phyloP scores from a whole-genome alignment of 2,888 invertebrate genomes.

The Creontiades dilutus region DNA sequence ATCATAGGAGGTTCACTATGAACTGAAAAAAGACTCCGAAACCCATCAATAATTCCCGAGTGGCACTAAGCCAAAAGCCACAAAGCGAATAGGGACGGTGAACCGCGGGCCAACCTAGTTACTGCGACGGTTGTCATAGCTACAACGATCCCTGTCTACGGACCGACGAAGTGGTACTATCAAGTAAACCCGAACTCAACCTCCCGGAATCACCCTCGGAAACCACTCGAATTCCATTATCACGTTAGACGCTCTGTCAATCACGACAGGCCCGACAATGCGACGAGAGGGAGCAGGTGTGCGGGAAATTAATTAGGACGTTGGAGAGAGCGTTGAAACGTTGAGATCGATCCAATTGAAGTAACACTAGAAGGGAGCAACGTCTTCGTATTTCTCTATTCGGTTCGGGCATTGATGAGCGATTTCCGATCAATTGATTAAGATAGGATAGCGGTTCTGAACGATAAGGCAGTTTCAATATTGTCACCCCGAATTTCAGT shows the following conservation, averaged over 20 bases:
- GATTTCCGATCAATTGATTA: no score
- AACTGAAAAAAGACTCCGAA: conserved; percentile 3
- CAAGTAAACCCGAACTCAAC: neutral
- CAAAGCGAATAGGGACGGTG: conserved; percentile 20
- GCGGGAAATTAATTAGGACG: conserved; percentile 23
- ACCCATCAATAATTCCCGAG: conserved; percentile 47
- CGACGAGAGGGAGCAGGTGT: neutral
- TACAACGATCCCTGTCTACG: conserved; percentile 63
- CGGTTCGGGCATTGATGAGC: no score
- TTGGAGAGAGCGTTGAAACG: neutral
- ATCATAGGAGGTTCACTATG: neutral
- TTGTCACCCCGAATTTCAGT: no score
- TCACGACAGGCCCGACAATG: conserved; percentile 2
- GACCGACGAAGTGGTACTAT: conserved; percentile 30
- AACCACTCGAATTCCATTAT: conserved; percentile 15
- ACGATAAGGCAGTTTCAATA: no score
- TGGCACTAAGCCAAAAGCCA: conserved; percentile 55
- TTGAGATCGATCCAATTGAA: neutral
- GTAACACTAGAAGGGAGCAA: neutral
- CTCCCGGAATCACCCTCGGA: neutral
- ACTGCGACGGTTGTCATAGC: conserved; percentile 62
- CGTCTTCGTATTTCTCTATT: neutral
- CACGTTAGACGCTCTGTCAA: conserved; percentile 34
- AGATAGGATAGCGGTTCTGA: no score
- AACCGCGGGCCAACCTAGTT: conserved; percentile 63